These are phyloP conservation scores for Chrysotoxum bicinctum DNA, from an alignment of 2,888 invertebrate species.

Conservation along the genomic window DNA sequence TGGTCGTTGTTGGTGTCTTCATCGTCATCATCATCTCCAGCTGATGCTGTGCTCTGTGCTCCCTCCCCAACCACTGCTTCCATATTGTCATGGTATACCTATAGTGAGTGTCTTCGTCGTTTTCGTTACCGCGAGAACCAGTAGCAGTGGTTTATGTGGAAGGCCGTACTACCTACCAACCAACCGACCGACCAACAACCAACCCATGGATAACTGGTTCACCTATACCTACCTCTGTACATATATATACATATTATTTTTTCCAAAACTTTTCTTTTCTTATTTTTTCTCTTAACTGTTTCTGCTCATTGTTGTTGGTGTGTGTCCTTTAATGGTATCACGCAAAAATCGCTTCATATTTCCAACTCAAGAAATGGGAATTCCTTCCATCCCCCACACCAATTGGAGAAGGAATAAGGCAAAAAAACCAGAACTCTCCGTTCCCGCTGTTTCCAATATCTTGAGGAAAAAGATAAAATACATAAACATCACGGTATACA, in stretches of 20 bases:
- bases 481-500: slow-evolving; percentile 55
- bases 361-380: slow-evolving; percentile 65
- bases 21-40: slow-evolving; percentile 73
- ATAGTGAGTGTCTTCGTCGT: slow-evolving; percentile 60
- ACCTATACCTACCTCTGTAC: slow-evolving; percentile 65
- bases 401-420: slow-evolving; percentile 12
- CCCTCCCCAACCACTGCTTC: slow-evolving; percentile 73
- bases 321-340: slow-evolving; percentile 62
- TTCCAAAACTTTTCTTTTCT: slow-evolving; percentile 4
- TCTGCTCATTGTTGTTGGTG: slow-evolving; percentile 44
- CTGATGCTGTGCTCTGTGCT: slow-evolving; percentile 34
- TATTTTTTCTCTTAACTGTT: slow-evolving; percentile 40
- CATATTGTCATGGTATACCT: slow-evolving; percentile 72
- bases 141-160: slow-evolving; percentile 81
- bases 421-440: slow-evolving; percentile 30
- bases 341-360: slow-evolving; percentile 72
- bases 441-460: slow-evolving; percentile 59
- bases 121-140: slow-evolving; percentile 81
- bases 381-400: slow-evolving; percentile 47
- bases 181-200: slow-evolving; percentile 73
- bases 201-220: slow-evolving; percentile 73
- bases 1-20: slow-evolving; percentile 73
- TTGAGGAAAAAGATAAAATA: slow-evolving; percentile 58
- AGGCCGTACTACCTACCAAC: slow-evolving; percentile 73
- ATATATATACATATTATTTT: slow-evolving; percentile 22